A percentile compares a stretch with the other conserved stretches of the same genome.
Conservation (phyloP, 2,888 invertebrate species). For the Ligdia adustata region DNA sequence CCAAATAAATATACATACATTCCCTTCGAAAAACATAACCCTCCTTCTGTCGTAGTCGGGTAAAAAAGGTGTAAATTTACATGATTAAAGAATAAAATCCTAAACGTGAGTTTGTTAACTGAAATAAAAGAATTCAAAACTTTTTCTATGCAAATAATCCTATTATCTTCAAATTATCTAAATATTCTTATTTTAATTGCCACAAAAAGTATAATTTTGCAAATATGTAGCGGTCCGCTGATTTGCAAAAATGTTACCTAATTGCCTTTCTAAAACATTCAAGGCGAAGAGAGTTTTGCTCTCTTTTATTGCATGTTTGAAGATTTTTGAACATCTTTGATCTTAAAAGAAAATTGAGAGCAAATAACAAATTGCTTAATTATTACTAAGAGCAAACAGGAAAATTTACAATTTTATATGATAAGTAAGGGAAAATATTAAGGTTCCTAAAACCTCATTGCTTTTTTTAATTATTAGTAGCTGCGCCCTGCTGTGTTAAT, state of each 20-base stretch:
- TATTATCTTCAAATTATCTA: constrained; percentile 16
- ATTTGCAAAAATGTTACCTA: constrained; percentile 28
- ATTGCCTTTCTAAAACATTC: constrained; percentile 28
- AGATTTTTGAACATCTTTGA: constrained; percentile 14
- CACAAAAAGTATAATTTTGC: constrained; percentile 13
- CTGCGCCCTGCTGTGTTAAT: too few species aligned
- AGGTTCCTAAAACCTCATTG: too few species aligned
- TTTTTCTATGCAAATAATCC: constrained; percentile 21
- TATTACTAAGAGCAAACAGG: not conserved
- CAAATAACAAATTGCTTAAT: constrained; percentile 1
- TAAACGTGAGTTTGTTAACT: not conserved
- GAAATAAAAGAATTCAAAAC: constrained; percentile 3
- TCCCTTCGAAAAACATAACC: too few species aligned
- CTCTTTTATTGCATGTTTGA: constrained; percentile 12
- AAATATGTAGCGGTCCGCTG: constrained; percentile 21
- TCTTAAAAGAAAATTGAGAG: too few species aligned
- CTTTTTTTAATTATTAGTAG: too few species aligned
- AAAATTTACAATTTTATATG: too few species aligned
- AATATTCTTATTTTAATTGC: constrained; percentile 26
- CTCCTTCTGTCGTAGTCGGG: too few species aligned
- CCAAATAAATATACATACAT: too few species aligned
- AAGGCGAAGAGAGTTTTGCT: constrained; percentile 14
- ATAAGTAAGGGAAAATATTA: too few species aligned
- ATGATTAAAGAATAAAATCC: too few species aligned
- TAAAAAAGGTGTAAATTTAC: too few species aligned